Conservation (phyloP, 2,797 vertebrate genomes). For the Anomalospiza imberbis region DNA sequence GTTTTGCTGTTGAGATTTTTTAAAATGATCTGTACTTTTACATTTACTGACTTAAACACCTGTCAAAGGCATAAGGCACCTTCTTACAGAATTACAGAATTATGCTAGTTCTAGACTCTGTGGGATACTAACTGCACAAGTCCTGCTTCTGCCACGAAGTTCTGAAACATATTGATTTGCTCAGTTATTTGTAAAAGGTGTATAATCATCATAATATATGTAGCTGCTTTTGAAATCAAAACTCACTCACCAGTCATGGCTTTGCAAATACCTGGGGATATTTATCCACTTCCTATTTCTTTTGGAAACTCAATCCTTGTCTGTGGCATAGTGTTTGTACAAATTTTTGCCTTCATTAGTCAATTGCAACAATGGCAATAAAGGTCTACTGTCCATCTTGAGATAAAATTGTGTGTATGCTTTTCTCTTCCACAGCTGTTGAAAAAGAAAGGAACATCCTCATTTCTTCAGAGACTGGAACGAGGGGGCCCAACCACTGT, state of each 20-base stretch:
- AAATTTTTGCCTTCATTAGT: not conserved
- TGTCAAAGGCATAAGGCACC: not conserved
- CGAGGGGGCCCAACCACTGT: constrained; percentile 83
- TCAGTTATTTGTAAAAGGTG: not conserved
- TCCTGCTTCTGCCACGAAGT: not conserved
- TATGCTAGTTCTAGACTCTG: not conserved
- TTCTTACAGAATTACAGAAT: not conserved
- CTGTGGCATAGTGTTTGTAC: not conserved
- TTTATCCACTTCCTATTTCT: not conserved
- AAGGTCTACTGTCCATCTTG: not conserved
- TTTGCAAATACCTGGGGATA: not conserved
- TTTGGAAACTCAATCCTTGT: not conserved
- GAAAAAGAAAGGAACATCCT: constrained; percentile 88
- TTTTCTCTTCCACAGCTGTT: constrained; percentile 76
- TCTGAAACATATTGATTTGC: not conserved
- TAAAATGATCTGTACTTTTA: not conserved
- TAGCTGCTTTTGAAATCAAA: not conserved
- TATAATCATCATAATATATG: not conserved
- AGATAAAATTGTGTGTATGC: not conserved
- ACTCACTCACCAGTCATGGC: not conserved
- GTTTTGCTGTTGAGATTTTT: not conserved
- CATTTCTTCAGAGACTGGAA: constrained; percentile 86
- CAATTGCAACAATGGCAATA: not conserved
- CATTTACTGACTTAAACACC: not conserved
- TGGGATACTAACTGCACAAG: not conserved